Percentiles rank a stretch among this genome's conserved stretches.
Evolutionary conservation across 2,113 vertebrate species (phyloP).

Genomic region (Turnix velox): DNA sequence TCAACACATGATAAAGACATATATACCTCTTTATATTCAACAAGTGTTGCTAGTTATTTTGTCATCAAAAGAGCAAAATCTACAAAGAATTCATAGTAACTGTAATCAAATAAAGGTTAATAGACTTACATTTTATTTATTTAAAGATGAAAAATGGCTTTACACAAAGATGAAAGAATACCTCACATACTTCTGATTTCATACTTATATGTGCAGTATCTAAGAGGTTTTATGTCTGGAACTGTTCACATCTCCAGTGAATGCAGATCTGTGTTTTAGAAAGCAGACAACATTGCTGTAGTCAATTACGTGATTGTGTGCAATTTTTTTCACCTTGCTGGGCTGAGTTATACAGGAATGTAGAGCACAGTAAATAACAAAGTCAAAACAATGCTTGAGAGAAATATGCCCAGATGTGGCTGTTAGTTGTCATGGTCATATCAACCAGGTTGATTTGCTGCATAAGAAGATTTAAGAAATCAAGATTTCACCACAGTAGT

Average conservation of each 20-base stretch:
- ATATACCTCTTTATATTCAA: background rate
- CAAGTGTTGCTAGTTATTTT: background rate
- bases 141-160: background rate
- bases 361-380: background rate
- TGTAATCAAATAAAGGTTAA: background rate
- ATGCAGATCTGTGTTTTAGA: background rate
- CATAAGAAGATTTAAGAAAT: background rate
- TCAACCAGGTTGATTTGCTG: background rate
- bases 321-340: background rate
- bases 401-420: background rate
- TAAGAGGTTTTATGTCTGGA: background rate
- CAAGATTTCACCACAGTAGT: background rate
- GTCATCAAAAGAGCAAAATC: background rate
- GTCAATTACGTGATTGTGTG: background rate
- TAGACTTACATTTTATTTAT: background rate
- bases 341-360: background rate
- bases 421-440: background rate
- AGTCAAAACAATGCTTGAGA: background rate
- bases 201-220: background rate
- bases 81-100: background rate
- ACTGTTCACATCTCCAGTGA: background rate
- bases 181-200: background rate
- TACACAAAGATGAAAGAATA: background rate
- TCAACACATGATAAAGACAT: background rate
- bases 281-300: background rate